Conservation (phyloP, 2,113 vertebrate species). For the Silurus asotus region DNA sequence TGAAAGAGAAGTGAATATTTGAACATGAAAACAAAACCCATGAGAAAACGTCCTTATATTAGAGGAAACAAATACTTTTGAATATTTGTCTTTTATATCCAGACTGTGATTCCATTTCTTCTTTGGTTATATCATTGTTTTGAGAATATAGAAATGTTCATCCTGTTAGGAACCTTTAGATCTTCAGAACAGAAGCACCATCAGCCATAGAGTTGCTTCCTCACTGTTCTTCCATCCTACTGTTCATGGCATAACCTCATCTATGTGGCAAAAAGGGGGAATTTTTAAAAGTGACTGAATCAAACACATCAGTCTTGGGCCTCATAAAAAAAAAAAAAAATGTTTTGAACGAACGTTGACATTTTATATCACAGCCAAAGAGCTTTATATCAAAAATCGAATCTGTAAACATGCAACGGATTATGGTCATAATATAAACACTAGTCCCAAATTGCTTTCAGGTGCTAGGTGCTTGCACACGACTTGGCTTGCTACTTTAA, state of each 20-base stretch:
- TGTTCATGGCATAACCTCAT: background rate
- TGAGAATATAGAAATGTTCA: conserved; percentile 52
- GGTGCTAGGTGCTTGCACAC: conserved; percentile 46
- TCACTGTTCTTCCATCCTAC: background rate
- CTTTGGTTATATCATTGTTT: conserved; percentile 62
- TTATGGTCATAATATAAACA: conserved; percentile 17
- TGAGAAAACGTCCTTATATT: conserved; percentile 56
- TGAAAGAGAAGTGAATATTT: conserved; percentile 45
- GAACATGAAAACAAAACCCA: background rate
- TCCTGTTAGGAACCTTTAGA: background rate
- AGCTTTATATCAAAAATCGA: conserved; percentile 12
- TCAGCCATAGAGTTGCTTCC: background rate
- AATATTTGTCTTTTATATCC: conserved; percentile 47
- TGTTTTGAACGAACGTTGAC: background rate
- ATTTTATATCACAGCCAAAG: conserved; percentile 22
- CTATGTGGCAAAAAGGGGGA: background rate
- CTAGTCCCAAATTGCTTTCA: conserved; percentile 52
- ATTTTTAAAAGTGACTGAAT: background rate
- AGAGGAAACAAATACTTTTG: conserved; percentile 30
- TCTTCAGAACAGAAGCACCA: too few species aligned
- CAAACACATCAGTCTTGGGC: background rate
- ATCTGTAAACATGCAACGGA: conserved; percentile 19
- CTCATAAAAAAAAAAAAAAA: background rate
- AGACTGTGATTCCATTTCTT: conserved; percentile 53
- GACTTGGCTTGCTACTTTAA: conserved; percentile 38